Evolutionary conservation across 1,140 invertebrate species (phyloP).

Genomic region (Oncopodura yosiiana): DNA sequence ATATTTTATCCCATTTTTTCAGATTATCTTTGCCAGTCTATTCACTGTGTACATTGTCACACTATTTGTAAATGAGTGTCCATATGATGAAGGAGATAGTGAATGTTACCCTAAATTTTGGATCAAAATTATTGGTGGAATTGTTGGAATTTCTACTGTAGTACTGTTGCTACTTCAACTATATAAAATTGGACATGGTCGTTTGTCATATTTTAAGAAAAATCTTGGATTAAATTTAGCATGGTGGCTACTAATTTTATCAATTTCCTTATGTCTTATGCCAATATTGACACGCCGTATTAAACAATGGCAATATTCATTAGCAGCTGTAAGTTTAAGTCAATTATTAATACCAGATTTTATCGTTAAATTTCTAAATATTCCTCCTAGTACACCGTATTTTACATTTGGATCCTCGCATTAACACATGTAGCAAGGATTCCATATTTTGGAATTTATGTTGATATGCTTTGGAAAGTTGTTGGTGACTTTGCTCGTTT

Average conservation of each 20-base stretch:
- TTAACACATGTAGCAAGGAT: constrained; percentile 41
- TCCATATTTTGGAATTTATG: constrained; percentile 68
- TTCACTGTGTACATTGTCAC: constrained; percentile 12
- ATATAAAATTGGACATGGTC: neutral
- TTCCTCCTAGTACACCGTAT: neutral
- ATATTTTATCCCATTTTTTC: too few species aligned
- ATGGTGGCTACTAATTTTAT: constrained; percentile 20
- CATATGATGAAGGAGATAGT: too few species aligned
- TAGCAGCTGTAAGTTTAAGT: neutral
- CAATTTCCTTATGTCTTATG: neutral
- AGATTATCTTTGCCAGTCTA: neutral
- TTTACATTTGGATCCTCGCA: neutral
- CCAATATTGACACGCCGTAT: neutral
- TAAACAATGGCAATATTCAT: constrained; percentile 8
- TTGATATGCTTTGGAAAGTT: constrained; percentile 67
- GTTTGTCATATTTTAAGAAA: neutral
- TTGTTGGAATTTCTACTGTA: too few species aligned
- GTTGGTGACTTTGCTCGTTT: constrained; percentile 1
- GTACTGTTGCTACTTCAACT: constrained; percentile 3
- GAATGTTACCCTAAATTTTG: too few species aligned
- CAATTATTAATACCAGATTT: neutral
- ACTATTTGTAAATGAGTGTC: too few species aligned
- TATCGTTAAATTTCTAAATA: neutral
- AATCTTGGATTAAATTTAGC: constrained; percentile 4
- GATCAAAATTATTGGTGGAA: too few species aligned